These are phyloP conservation scores for Pao palembangensis DNA, from an alignment of 2,113 vertebrate species.

Conservation along the genomic window DNA sequence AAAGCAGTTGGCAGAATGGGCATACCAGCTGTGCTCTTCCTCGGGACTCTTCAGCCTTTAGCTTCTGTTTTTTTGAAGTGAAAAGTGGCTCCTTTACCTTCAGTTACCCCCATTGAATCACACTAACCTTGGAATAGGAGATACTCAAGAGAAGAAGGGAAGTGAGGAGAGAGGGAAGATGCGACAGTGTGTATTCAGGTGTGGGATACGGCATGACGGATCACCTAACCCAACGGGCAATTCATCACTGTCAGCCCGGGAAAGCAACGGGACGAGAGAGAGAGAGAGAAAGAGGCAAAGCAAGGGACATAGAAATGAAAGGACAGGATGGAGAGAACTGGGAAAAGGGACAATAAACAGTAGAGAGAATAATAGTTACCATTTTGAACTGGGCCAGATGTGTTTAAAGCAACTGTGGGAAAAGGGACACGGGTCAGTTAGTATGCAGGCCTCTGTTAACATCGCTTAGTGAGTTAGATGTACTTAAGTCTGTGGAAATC, in stretches of 20 bases:
- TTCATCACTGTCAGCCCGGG: constrained; percentile 70
- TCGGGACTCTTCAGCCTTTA: constrained; percentile 13
- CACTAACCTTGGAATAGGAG: constrained; percentile 62
- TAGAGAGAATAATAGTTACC: not conserved
- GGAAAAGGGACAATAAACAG: not conserved
- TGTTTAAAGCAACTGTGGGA: too few species aligned
- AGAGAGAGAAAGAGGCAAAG: constrained; percentile 16
- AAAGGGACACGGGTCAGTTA: too few species aligned
- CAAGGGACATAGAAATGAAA: constrained; percentile 8
- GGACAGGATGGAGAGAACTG: not conserved
- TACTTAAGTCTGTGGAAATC: too few species aligned
- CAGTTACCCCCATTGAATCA: constrained; percentile 36
- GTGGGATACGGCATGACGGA: constrained; percentile 70
- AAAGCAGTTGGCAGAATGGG: too few species aligned
- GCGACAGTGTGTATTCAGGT: constrained; percentile 57
- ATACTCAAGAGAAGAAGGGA: constrained; percentile 33
- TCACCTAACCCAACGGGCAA: constrained; percentile 61
- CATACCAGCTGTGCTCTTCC: constrained; percentile 26
- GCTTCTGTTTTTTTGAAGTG: constrained; percentile 3
- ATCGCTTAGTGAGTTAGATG: too few species aligned
- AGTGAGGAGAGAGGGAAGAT: constrained; percentile 24
- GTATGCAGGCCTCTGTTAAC: too few species aligned
- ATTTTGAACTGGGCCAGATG: too few species aligned
- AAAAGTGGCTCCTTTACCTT: constrained; percentile 52
- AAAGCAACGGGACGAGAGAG: constrained; percentile 24